These are phyloP conservation scores for Pipra filicauda DNA, from an alignment of 2,113 vertebrate genomes.

Conservation along the genomic window DNA sequence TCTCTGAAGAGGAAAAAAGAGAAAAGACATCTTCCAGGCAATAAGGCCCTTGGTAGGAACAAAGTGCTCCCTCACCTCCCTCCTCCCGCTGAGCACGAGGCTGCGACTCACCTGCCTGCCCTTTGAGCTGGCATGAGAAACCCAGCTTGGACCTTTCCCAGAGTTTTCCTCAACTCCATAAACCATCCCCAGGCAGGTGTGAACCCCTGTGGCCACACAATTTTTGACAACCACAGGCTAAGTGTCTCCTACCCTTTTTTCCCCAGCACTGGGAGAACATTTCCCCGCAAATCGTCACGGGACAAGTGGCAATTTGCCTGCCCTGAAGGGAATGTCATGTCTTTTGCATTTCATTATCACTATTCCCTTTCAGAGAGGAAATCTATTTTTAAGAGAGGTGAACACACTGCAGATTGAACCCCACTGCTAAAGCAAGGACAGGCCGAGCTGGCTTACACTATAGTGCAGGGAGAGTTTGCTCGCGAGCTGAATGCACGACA, in stretches of 20 bases:
- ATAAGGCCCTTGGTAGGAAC: not conserved
- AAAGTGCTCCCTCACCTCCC: not conserved
- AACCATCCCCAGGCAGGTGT: not conserved
- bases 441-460: conserved; percentile 71
- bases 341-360: not conserved
- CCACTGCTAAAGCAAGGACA: not conserved
- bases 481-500: conserved; percentile 89
- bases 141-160: not conserved
- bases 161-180: not conserved
- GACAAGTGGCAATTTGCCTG: not conserved
- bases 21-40: not conserved
- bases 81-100: rapidly evolving
- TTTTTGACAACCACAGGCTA: rapidly evolving
- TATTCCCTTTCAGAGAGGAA: not conserved
- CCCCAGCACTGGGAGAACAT: not conserved
- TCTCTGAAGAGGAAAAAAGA: conserved; percentile 69
- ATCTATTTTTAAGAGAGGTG: not conserved
- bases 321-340: not conserved
- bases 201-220: rapidly evolving
- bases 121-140: not conserved
- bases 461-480: conserved; percentile 89
- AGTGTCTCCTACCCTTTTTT: not conserved
- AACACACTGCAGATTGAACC: not conserved
- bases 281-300: not conserved
- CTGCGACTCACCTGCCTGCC: not conserved